Evolutionary conservation across 1,140 invertebrate genomes (phyloP).

Genomic region (Lordiphosa collinella): DNA sequence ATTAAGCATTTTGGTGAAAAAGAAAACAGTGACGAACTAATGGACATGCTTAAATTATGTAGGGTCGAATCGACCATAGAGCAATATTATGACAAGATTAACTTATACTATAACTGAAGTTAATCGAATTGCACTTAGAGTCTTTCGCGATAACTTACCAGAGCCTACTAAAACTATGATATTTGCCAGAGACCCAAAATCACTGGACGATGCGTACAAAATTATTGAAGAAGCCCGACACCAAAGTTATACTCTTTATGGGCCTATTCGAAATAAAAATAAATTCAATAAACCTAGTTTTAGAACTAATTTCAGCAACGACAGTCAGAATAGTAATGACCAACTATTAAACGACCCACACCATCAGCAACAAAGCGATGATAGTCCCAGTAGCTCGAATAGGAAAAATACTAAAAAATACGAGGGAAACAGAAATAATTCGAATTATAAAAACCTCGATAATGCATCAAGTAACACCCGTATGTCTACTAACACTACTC

Average conservation of each 20-base stretch:
- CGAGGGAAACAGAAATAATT: not conserved
- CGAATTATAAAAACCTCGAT: not conserved
- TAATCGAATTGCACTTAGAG: slow-evolving; percentile 71
- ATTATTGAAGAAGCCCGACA: not conserved
- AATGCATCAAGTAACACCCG: not conserved
- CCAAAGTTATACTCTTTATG: slow-evolving; percentile 9
- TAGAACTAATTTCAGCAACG: slow-evolving; percentile 4
- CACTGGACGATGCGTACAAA: not conserved
- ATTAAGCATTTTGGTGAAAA: too few species aligned
- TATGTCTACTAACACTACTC: too few species aligned
- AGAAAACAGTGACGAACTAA: too few species aligned
- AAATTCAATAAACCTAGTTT: slow-evolving; percentile 11
- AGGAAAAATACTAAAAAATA: not conserved
- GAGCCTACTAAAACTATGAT: not conserved
- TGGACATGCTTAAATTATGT: too few species aligned
- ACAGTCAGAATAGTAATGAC: slow-evolving; percentile 5
- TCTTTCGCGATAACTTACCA: too few species aligned
- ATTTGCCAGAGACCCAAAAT: not conserved
- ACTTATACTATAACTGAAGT: slow-evolving; percentile 65
- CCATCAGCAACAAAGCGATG: not conserved
- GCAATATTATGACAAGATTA: too few species aligned
- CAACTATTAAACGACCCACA: not conserved
- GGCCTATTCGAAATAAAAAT: slow-evolving; percentile 5
- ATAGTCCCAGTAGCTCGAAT: not conserved
- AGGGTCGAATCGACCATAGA: too few species aligned